Base-by-base conservation (phyloP, 2,113 vertebrate genomes). In the Percopsis transmontana region DNA sequence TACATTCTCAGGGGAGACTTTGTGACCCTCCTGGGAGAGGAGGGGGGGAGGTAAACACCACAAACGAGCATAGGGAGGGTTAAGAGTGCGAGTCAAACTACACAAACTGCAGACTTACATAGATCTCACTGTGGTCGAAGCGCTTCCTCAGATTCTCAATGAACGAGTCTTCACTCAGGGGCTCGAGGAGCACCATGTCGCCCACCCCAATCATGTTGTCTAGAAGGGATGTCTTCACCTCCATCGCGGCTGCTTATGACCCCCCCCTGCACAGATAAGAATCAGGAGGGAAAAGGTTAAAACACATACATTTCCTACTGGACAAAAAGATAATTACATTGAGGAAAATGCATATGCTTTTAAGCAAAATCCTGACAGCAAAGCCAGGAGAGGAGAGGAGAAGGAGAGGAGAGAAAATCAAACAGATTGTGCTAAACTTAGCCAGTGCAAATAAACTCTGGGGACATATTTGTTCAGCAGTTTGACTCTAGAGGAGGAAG, bases 191-290 rank as follows among this genome's bases (percentile, higher is more conserved):
- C 79, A 99, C 97, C 96, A 98, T 99, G 83, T 99, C 97, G 1
- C 96, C 96, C 15, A 99, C 96, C 23, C 97, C 97, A 38, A 99
- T 98, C 96, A 98, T 99, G 74, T 98, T 93, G 48, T 99, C 97
- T 24, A 99, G 89, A 85, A 99, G 96, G 2, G 97, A 99, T 0
- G 95, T 98, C 82, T 99, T 99, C 87, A 94, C 96, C 90, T 99
- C 97, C 95, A 96, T 98, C 79, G 96, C 98, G 90, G 93, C 92
- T 94, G 95, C 91, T 91, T 94, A 93, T 71, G 84, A 90, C 56
- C 86, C 68, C 70, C 87, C 91, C 88, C 85, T 87, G 57, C 14
- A 58, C 24, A 58, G 40, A 84, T 27, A 85, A 27, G 76, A 57
- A 51, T 0, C 65, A 8, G 61, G 2, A 76, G 5, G 2, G 66